Base-by-base conservation (phyloP, 1,140 invertebrate species). In the Drosophila leontia region DNA sequence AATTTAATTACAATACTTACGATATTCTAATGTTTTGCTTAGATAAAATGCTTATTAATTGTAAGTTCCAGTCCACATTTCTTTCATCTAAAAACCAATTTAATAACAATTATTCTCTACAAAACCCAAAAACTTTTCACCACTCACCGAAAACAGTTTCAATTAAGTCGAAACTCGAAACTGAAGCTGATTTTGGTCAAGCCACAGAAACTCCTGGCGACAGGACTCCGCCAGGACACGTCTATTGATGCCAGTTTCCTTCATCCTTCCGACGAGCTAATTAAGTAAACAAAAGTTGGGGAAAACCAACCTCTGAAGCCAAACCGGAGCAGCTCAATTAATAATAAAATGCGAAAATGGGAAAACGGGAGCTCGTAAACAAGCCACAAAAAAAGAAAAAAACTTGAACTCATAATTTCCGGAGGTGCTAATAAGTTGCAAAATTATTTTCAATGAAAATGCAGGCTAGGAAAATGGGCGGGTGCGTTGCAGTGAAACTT, bases 381-480 rank as follows among this genome's bases (percentile, higher is more conserved):
- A 87, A 83, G 83, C 69, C 78, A 82, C 69, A 82, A 76, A 82
- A 79, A 55, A 78, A 86, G 19, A 29, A 29, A 29, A 26, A 29
- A 29, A 70, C 75, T 76, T 68, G 78, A 84, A 80, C 81, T 88
- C 86, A 90, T 90, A 88, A 88, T 90, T 88, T 88, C 81, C 86
- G 78, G 86, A 88, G 85, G 85, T 88, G 85, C 85, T 88, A 88
- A 88, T 88, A 90, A 88, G 85, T 90, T 88, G 85, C 81, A 90
- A 74, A 84, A 90, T 90, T 85, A 88, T 88, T 88, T 82, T 82
- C 78, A 88, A 88, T 85, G 82, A 85, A 82, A 88, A 81, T 76
- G 45, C 39, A 29, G 17, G n/a, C 34, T n/a, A 17, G 26, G 42
- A 41, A 50, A 62, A 13, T 15, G 19, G 17, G 45, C 15, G n/a